Percentiles rank a stretch among this genome's conserved stretches.
These are phyloP conservation scores for Erpobdella octoculata DNA, from an alignment of 2,888 invertebrate genomes.

Conservation along the genomic window DNA sequence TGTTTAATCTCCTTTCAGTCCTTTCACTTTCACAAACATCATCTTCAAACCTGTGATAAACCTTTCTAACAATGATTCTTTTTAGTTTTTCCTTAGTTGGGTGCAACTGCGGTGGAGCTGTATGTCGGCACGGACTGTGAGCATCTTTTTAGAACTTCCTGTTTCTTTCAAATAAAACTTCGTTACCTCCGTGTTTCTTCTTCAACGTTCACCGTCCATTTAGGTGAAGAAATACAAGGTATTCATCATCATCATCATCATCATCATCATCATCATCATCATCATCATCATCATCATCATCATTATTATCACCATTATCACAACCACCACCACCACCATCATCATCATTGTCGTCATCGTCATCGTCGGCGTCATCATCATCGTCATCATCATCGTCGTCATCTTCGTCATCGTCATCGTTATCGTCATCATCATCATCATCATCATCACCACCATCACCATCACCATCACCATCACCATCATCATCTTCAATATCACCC, in stretches of 20 bases:
- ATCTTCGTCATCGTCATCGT: conserved; percentile 18
- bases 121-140: background rate
- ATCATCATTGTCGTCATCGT: background rate
- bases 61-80: too few relatives aligned
- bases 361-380: conserved; percentile 6
- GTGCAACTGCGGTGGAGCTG: too few relatives aligned
- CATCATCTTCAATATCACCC: conserved; percentile 13
- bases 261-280: conserved; percentile 39
- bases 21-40: too few relatives aligned
- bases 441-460: conserved; percentile 2
- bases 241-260: conserved; percentile 27
- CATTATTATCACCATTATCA: background rate
- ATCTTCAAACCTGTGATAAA: too few relatives aligned
- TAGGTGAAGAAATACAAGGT: background rate
- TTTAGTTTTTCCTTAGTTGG: too few relatives aligned
- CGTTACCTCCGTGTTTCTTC: background rate
- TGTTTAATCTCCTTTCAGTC: too few relatives aligned
- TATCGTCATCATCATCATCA: conserved; percentile 17
- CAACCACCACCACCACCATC: conserved; percentile 9
- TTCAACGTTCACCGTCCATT: background rate
- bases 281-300: conserved; percentile 27
- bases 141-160: background rate
- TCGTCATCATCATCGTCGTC: conserved; percentile 11
- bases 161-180: background rate
- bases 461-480: conserved; percentile 9